A percentile compares a stretch with the other conserved stretches of the same genome.
Evolutionary conservation across 2,888 invertebrate genomes (phyloP).

Genomic region (Perizoma flavofasciatum): DNA sequence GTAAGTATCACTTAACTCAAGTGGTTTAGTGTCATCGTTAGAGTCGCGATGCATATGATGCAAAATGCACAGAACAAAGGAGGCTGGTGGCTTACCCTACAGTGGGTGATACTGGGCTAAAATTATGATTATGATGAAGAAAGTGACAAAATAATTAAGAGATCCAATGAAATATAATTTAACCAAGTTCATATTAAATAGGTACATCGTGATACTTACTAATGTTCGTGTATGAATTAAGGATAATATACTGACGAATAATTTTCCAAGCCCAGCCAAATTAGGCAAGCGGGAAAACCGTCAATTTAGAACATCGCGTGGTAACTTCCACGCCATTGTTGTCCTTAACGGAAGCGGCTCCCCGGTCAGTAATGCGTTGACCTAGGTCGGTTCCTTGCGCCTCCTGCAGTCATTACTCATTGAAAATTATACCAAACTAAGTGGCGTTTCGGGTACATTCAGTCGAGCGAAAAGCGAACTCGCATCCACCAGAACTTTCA

Average conservation of each 20-base stretch:
- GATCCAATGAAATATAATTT: too few species aligned
- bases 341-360: slow-evolving; percentile 58
- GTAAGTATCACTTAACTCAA: too few species aligned
- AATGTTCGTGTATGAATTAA: too few species aligned
- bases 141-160: too few species aligned
- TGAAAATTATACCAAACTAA: slow-evolving; percentile 80
- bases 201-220: too few species aligned
- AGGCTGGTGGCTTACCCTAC: too few species aligned
- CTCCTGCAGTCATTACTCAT: slow-evolving; percentile 71
- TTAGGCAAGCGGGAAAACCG: neutral
- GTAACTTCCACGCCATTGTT: slow-evolving; percentile 43
- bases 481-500: slow-evolving; percentile 34
- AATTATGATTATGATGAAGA: too few species aligned
- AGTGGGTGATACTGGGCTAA: too few species aligned
- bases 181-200: too few species aligned
- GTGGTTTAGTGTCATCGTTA: too few species aligned
- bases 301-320: slow-evolving; percentile 25
- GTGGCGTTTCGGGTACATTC: slow-evolving; percentile 76
- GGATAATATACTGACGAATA: neutral
- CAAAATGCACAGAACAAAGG: too few species aligned
- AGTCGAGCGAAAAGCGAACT: slow-evolving; percentile 57
- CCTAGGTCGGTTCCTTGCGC: slow-evolving; percentile 68
- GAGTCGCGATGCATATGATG: too few species aligned
- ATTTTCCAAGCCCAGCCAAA: slow-evolving; percentile 5
- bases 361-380: slow-evolving; percentile 69